Evolutionary conservation across 2,113 vertebrate genomes (phyloP).

Genomic region (Trematomus loennbergii): DNA sequence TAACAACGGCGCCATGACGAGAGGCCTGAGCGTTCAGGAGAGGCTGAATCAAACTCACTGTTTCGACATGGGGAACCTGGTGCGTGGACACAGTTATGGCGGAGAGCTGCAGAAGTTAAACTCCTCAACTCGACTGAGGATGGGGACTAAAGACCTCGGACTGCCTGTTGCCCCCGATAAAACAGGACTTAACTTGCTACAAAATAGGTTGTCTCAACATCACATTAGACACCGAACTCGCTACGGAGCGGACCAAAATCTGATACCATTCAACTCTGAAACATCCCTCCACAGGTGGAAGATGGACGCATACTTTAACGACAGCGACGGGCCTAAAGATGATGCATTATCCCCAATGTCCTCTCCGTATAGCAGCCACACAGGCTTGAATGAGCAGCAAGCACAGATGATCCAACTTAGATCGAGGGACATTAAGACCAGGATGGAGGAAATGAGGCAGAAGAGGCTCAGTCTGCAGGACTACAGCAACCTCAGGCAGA

Average conservation of each 20-base stretch:
- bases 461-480: conserved; percentile 78
- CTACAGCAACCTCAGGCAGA: conserved; percentile 65
- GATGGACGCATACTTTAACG: conserved; percentile 90
- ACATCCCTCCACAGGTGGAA: conserved; percentile 90
- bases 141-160: conserved; percentile 67
- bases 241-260: conserved; percentile 65
- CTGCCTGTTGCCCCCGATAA: conserved; percentile 53
- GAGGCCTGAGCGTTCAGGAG: conserved; percentile 86
- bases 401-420: conserved; percentile 51
- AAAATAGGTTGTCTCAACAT: conserved; percentile 56
- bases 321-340: conserved; percentile 73
- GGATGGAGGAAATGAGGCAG: conserved; percentile 67
- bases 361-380: conserved; percentile 85
- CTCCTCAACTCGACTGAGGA: conserved; percentile 85
- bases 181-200: conserved; percentile 54
- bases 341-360: conserved; percentile 81
- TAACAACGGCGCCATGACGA: conserved; percentile 68
- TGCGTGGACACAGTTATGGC: conserved; percentile 91
- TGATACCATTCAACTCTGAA: conserved; percentile 84
- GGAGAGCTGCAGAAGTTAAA: conserved; percentile 88
- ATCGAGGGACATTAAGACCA: conserved; percentile 61
- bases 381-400: conserved; percentile 63
- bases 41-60: conserved; percentile 84
- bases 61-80: conserved; percentile 82
- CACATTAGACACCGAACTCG: conserved; percentile 56